A percentile compares a stretch with the other conserved stretches of the same genome.
phyloP scores from a whole-genome alignment of 2,113 vertebrate genomes.

The Passer domesticus region DNA sequence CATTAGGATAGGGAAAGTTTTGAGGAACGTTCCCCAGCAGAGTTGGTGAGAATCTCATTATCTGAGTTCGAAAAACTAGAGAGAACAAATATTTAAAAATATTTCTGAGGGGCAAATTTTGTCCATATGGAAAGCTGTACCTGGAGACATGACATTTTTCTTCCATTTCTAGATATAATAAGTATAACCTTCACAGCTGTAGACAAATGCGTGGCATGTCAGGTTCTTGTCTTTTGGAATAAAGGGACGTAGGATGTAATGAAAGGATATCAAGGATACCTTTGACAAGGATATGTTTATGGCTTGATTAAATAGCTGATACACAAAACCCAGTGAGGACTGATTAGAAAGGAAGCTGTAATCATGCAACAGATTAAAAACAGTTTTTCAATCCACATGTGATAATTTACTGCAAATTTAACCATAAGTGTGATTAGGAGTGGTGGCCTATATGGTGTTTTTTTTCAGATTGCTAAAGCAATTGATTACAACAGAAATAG shows the following conservation, averaged over 20 bases:
- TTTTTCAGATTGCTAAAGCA: neutral
- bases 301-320: neutral
- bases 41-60: neutral
- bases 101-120: neutral
- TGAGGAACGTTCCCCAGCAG: neutral
- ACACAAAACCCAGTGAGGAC: neutral
- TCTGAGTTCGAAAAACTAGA: neutral
- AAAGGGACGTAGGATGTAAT: neutral
- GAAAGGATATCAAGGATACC: neutral
- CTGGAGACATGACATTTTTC: neutral
- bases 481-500: neutral
- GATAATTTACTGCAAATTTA: neutral
- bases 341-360: neutral
- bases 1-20: neutral
- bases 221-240: neutral
- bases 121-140: neutral
- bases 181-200: neutral
- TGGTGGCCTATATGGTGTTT: rapidly evolving
- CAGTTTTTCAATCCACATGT: neutral
- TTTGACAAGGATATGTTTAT: neutral
- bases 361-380: neutral
- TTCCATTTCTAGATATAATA: neutral
- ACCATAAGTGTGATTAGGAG: neutral
- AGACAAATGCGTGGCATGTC: neutral
- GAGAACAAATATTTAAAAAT: neutral